Percentiles rank a stretch among this genome's conserved stretches.
phyloP scores from a whole-genome alignment of 2,888 invertebrate genomes.

The Augochlorella aurata region DNA sequence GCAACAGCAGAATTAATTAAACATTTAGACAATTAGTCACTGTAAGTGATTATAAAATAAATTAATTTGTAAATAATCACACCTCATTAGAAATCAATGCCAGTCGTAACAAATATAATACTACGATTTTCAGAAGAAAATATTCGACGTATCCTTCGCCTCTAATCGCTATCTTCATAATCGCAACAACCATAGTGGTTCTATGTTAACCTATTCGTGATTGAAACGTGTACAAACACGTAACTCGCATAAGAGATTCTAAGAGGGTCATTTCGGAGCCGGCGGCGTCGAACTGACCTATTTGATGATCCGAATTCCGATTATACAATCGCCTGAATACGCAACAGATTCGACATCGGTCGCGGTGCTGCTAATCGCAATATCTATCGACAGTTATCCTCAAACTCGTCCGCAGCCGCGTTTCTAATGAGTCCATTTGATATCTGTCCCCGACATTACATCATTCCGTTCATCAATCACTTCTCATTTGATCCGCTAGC shows the following conservation, averaged over 20 bases:
- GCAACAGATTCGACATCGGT: background rate
- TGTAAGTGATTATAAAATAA: too few relatives aligned
- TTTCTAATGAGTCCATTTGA: slow-evolving; percentile 14
- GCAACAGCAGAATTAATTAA: too few relatives aligned
- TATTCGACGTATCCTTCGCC: too few relatives aligned
- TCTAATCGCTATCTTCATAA: too few relatives aligned
- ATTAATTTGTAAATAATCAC: too few relatives aligned
- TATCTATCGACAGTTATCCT: slow-evolving; percentile 11
- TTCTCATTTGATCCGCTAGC: slow-evolving; percentile 46
- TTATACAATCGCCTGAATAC: slow-evolving; percentile 5
- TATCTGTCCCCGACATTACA: slow-evolving; percentile 18
- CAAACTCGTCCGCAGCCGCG: background rate
- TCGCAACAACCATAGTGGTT: too few relatives aligned
- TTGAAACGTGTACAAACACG: background rate
- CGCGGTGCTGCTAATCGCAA: background rate
- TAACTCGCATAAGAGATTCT: background rate
- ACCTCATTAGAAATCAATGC: too few relatives aligned
- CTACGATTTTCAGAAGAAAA: too few relatives aligned
- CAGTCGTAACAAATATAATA: too few relatives aligned
- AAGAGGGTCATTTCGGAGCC: background rate
- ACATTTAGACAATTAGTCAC: too few relatives aligned
- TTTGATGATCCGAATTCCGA: background rate
- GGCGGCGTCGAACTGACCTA: background rate
- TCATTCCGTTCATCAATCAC: slow-evolving; percentile 24
- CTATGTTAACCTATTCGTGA: background rate